Percentiles rank a stretch among this genome's conserved stretches.
Conservation (phyloP, 2,797 vertebrate species). For the Gymnopithys bicolor region DNA sequence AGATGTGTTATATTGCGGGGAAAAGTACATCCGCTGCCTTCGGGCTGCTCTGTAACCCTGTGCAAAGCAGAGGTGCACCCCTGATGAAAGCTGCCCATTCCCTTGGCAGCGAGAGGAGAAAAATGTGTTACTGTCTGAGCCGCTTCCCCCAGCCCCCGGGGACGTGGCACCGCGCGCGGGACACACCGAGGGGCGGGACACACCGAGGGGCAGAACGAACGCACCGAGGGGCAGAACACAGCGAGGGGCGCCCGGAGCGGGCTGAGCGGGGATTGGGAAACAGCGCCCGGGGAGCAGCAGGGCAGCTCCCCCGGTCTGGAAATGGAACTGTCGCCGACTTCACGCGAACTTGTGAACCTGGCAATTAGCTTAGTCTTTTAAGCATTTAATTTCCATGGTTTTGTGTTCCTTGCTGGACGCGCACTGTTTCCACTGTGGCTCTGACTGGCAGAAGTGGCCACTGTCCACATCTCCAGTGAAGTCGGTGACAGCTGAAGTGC, state of each 20-base stretch:
- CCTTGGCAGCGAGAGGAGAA: background rate
- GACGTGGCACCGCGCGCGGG: background rate
- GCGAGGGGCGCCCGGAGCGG: no score
- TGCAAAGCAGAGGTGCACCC: rapidly evolving
- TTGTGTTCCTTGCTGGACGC: background rate
- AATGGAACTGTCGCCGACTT: background rate
- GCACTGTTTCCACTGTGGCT: background rate
- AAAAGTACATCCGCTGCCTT: background rate
- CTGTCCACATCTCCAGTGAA: background rate
- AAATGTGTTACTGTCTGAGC: rapidly evolving
- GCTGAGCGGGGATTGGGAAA: background rate
- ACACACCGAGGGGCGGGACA: no score
- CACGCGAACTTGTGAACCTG: background rate
- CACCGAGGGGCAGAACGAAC: no score
- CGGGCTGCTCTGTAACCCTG: background rate
- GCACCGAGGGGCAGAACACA: no score
- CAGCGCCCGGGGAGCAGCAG: background rate
- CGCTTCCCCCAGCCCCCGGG: background rate
- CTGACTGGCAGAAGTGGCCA: background rate
- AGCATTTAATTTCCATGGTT: background rate
- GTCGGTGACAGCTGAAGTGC: background rate
- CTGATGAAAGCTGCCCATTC: rapidly evolving
- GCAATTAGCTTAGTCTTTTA: background rate
- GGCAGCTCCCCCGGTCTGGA: rapidly evolving
- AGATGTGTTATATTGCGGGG: background rate